A percentile compares a stretch with the other conserved stretches of the same genome.
These are phyloP conservation scores for Nudaria mundana DNA, from an alignment of 2,888 invertebrate species.

Conservation along the genomic window DNA sequence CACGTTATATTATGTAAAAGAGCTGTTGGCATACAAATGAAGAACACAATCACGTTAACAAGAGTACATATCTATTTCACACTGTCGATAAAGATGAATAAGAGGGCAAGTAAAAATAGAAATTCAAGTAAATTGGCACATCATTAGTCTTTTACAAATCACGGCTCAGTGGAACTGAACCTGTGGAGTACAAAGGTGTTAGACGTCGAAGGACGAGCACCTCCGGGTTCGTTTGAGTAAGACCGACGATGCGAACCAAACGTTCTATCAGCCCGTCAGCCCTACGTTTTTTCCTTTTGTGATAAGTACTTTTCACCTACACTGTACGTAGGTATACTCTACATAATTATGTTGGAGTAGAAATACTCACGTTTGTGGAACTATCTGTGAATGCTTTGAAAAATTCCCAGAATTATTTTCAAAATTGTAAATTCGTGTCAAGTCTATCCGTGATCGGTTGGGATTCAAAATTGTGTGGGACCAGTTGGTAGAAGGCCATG, in stretches of 20 bases:
- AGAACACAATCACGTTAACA: not conserved
- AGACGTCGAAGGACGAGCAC: constrained; percentile 25
- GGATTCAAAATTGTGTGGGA: too few species aligned
- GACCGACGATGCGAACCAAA: constrained; percentile 35
- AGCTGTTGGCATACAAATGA: not conserved
- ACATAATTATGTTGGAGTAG: too few species aligned
- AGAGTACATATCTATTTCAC: constrained; percentile 3
- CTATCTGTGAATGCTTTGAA: too few species aligned
- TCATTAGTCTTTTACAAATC: constrained; percentile 60
- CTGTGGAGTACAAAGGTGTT: constrained; percentile 53
- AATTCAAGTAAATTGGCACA: constrained; percentile 33
- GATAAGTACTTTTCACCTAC: too few species aligned
- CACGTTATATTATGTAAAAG: too few species aligned
- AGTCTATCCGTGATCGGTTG: too few species aligned
- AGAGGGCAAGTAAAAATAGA: constrained; percentile 2
- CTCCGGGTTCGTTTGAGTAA: constrained; percentile 31
- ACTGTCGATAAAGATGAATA: constrained; percentile 9
- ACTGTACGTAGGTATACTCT: too few species aligned
- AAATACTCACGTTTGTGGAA: constrained; percentile 25
- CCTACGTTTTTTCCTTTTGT: constrained; percentile 26
- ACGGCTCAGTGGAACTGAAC: constrained; percentile 52
- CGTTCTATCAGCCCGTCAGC: constrained; percentile 26
- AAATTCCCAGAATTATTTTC: too few species aligned
- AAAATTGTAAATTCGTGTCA: too few species aligned
- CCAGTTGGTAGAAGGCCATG: too few species aligned